Evolutionary conservation across 1,140 invertebrate species (phyloP).

Genomic region (Drosophila gunungcola): DNA sequence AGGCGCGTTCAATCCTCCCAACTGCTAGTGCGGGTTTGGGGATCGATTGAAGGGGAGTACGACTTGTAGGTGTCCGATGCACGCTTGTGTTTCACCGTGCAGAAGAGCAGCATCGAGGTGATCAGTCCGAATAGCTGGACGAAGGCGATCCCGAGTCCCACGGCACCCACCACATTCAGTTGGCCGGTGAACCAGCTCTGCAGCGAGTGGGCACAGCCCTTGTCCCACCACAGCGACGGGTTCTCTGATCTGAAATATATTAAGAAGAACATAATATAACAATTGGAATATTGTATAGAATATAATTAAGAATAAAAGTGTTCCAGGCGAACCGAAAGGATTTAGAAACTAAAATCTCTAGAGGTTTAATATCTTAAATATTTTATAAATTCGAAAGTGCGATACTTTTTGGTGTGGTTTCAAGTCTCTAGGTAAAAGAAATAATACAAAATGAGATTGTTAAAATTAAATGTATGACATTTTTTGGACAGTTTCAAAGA

Average conservation of each 20-base stretch:
- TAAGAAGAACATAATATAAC: not conserved
- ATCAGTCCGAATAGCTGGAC: slow-evolving; percentile 90
- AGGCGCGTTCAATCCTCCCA: slow-evolving; percentile 84
- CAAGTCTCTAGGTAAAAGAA: no score
- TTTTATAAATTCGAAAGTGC: no score
- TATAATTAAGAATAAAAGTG: no score
- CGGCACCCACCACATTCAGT: slow-evolving; percentile 89
- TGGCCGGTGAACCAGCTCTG: slow-evolving; percentile 89
- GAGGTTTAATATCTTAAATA: no score
- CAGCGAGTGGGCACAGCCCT: slow-evolving; percentile 89
- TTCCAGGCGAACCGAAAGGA: no score
- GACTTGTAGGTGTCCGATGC: slow-evolving; percentile 89
- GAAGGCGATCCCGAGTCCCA: slow-evolving; percentile 90
- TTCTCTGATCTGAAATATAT: slow-evolving; percentile 84
- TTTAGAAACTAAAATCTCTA: no score
- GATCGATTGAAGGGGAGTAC: slow-evolving; percentile 87
- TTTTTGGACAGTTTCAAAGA: no score
- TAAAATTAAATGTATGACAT: no score
- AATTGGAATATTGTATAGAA: no score
- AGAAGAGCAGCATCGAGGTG: slow-evolving; percentile 91
- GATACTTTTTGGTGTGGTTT: no score
- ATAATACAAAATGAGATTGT: no score
- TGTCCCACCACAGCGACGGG: slow-evolving; percentile 87
- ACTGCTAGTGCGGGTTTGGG: slow-evolving; percentile 84
- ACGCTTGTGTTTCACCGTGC: slow-evolving; percentile 89